phyloP scores from a whole-genome alignment of 1,140 invertebrate species.

The Zaprionus tsacasi region DNA sequence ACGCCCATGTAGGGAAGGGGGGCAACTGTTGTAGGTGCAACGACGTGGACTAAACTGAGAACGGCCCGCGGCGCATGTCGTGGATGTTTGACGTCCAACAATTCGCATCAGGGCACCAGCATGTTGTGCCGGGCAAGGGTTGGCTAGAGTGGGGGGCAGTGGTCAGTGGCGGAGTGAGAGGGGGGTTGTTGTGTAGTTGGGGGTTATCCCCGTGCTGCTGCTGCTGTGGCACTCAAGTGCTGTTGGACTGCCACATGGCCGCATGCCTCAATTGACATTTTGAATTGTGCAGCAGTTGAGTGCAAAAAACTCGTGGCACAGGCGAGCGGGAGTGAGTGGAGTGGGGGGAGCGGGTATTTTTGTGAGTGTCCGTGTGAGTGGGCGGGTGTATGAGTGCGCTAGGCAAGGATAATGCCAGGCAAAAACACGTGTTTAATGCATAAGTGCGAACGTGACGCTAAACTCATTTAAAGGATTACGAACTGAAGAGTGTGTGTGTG shows the following conservation, averaged over 20 bases:
- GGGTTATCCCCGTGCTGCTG: conserved; percentile 9
- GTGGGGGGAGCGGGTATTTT: not conserved
- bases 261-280: conserved; percentile 80
- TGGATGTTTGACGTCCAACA: conserved; percentile 51
- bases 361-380: conserved; percentile 17
- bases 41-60: conserved; percentile 75
- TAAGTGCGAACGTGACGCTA: conserved; percentile 82
- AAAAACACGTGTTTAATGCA: conserved; percentile 82
- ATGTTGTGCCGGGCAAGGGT: not conserved
- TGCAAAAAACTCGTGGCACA: conserved; percentile 71
- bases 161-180: not conserved
- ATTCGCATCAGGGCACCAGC: conserved; percentile 44
- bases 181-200: not conserved
- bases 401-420: conserved; percentile 73
- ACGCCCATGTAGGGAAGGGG: not conserved
- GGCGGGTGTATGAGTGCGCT: conserved; percentile 38
- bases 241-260: conserved; percentile 58
- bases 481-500: conserved; percentile 48
- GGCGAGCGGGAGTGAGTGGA: not conserved
- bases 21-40: conserved; percentile 73
- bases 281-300: conserved; percentile 75
- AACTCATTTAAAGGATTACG: conserved; percentile 83
- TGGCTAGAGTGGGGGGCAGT: not conserved
- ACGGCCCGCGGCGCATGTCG: conserved; percentile 50
- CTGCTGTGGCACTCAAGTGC: conserved; percentile 49